Conservation (phyloP, 2,888 invertebrate genomes). For the Ligdia adustata region DNA sequence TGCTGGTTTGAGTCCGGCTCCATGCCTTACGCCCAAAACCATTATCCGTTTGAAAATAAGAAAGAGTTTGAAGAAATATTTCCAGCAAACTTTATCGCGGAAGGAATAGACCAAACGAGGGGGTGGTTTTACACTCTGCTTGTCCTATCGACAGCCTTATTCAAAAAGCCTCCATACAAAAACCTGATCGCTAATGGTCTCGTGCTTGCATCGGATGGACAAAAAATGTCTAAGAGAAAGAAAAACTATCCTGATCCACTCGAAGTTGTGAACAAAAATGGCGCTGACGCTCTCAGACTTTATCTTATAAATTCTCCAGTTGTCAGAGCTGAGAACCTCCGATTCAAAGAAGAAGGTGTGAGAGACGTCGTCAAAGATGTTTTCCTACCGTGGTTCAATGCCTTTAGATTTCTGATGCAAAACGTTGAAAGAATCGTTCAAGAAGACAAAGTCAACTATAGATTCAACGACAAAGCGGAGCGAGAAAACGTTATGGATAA, state of each 20-base stretch:
- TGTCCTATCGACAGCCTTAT: slow-evolving; percentile 97
- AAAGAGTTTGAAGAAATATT: slow-evolving; percentile 95
- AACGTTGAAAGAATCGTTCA: slow-evolving; percentile 93
- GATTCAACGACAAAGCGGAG: slow-evolving; percentile 80
- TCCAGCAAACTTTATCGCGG: slow-evolving; percentile 99
- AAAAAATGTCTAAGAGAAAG: slow-evolving; percentile 99
- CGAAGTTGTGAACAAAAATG: slow-evolving; percentile 94
- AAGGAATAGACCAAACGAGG: slow-evolving; percentile 98
- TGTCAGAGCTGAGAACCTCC: slow-evolving; percentile 97
- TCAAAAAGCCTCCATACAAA: slow-evolving; percentile 98
- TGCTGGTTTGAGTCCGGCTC: slow-evolving; percentile 99
- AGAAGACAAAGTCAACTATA: slow-evolving; percentile 84
- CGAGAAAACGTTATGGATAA: slow-evolving; percentile 95
- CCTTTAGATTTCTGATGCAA: slow-evolving; percentile 96
- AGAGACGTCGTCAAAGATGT: slow-evolving; percentile 98
- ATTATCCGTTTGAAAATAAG: slow-evolving; percentile 97
- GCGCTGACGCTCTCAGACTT: slow-evolving; percentile 97
- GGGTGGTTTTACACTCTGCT: slow-evolving; percentile 99
- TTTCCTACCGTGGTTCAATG: slow-evolving; percentile 98
- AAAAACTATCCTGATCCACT: slow-evolving; percentile 99
- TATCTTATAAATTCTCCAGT: slow-evolving; percentile 99
- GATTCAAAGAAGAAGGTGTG: slow-evolving; percentile 99
- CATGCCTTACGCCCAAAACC: slow-evolving; percentile 99
- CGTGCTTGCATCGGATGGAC: slow-evolving; percentile 97
- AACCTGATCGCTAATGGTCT: slow-evolving; percentile 98